Percentiles rank a stretch among this genome's conserved stretches.
phyloP scores from a whole-genome alignment of 2,113 vertebrate species.

The Tragelaphus strepsiceros region DNA sequence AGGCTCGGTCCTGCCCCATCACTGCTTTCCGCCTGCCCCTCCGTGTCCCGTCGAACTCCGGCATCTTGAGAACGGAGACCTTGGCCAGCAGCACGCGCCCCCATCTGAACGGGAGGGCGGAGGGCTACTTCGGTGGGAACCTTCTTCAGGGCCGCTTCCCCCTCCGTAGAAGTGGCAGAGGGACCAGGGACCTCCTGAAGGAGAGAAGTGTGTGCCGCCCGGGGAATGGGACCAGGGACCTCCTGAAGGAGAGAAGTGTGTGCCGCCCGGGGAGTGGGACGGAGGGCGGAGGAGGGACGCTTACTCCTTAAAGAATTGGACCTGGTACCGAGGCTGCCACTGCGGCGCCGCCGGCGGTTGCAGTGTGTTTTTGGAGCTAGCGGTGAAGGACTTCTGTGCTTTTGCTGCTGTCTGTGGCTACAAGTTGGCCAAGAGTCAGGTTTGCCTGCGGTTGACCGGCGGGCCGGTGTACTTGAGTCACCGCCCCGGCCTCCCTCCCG shows the following conservation, averaged over 20 bases:
- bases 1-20: background rate
- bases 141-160: background rate
- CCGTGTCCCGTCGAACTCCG: background rate
- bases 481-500: background rate
- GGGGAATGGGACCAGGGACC: background rate
- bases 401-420: background rate
- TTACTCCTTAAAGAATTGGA: background rate
- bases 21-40: background rate
- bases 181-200: background rate
- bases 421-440: slow-evolving; percentile 40
- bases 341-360: background rate
- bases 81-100: background rate
- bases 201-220: background rate
- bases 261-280: background rate
- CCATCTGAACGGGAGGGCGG: background rate
- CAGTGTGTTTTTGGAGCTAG: background rate
- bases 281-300: background rate
- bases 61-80: background rate
- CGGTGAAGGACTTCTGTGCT: background rate
- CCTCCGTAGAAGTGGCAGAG: background rate
- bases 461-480: background rate
- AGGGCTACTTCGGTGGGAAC: background rate
- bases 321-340: background rate
- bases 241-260: background rate
- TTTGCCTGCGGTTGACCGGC: background rate